A percentile compares a stretch with the other conserved stretches of the same genome.
These are phyloP conservation scores for Apodemus agrarius DNA, from an alignment of 2,797 vertebrate genomes.

Conservation along the genomic window DNA sequence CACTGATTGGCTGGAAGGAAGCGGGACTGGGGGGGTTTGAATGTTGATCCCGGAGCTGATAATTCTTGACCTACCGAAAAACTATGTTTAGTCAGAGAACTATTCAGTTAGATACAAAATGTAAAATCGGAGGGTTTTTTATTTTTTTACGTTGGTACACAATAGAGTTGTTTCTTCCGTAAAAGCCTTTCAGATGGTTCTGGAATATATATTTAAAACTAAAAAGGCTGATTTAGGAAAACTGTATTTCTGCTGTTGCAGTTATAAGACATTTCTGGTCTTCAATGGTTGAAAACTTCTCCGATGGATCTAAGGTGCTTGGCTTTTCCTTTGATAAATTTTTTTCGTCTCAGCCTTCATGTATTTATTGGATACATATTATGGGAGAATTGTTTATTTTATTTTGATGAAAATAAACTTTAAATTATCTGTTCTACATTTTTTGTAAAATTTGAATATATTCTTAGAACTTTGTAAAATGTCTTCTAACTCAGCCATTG, in stretches of 20 bases:
- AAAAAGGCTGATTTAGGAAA: constrained; percentile 54
- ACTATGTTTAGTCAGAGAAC: constrained; percentile 57
- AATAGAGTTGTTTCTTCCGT: constrained; percentile 60
- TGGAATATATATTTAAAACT: constrained; percentile 64
- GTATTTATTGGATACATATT: constrained; percentile 57
- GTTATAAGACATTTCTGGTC: constrained; percentile 39
- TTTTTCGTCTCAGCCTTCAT: constrained; percentile 37
- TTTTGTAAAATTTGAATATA: constrained; percentile 26
- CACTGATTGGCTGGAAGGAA: constrained; percentile 79
- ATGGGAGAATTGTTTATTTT: constrained; percentile 40
- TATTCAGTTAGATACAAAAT: constrained; percentile 82
- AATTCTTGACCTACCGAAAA: constrained; percentile 73
- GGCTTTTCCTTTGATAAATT: constrained; percentile 46
- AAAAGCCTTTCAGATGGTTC: constrained; percentile 75
- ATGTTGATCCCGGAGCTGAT: constrained; percentile 73
- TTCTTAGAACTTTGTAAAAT: constrained; percentile 56
- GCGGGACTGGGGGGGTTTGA: constrained; percentile 69
- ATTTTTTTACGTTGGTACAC: constrained; percentile 69
- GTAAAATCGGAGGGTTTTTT: constrained; percentile 40
- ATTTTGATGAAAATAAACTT: constrained; percentile 53
- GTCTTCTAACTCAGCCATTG: constrained; percentile 71
- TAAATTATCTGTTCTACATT: constrained; percentile 43
- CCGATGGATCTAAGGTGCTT: constrained; percentile 7
- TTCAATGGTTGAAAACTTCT: constrained; percentile 60
- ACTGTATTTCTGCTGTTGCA: constrained; percentile 60